phyloP scores from a whole-genome alignment of 2,113 vertebrate species.

The Orthonyx spaldingii region DNA sequence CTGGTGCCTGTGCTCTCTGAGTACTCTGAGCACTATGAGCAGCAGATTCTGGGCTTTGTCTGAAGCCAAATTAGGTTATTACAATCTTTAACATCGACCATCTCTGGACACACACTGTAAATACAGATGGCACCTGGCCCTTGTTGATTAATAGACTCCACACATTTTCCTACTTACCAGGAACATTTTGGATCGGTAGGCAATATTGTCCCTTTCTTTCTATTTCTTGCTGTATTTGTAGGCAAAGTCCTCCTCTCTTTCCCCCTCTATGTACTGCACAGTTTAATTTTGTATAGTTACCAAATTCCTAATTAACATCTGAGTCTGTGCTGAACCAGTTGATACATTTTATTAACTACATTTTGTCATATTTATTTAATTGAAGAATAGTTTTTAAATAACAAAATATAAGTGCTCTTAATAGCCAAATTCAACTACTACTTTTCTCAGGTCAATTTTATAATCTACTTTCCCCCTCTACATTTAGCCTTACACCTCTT shows the following conservation, averaged over 20 bases:
- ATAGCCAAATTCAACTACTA: not conserved
- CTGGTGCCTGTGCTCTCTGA: not conserved
- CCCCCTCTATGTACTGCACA: not conserved
- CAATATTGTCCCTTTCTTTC: not conserved
- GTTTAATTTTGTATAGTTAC: not conserved
- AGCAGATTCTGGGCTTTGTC: fast-evolving
- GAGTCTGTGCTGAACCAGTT: not conserved
- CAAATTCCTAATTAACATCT: not conserved
- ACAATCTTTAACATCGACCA: not conserved
- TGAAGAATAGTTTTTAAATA: not conserved
- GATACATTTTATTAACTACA: not conserved
- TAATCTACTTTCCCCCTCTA: not conserved
- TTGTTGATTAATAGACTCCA: not conserved
- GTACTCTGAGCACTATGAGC: fast-evolving
- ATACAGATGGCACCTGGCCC: not conserved
- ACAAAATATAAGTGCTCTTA: not conserved
- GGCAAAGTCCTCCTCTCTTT: not conserved
- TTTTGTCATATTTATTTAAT: not conserved
- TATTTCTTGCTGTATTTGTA: not conserved
- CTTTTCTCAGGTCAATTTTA: not conserved
- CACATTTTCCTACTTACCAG: not conserved
- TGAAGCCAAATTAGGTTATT: not conserved
- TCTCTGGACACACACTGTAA: not conserved
- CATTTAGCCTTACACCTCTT: not conserved
- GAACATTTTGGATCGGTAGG: not conserved